These are phyloP conservation scores for Dolomedes plantarius DNA, from an alignment of 2,888 invertebrate species.

Conservation along the genomic window DNA sequence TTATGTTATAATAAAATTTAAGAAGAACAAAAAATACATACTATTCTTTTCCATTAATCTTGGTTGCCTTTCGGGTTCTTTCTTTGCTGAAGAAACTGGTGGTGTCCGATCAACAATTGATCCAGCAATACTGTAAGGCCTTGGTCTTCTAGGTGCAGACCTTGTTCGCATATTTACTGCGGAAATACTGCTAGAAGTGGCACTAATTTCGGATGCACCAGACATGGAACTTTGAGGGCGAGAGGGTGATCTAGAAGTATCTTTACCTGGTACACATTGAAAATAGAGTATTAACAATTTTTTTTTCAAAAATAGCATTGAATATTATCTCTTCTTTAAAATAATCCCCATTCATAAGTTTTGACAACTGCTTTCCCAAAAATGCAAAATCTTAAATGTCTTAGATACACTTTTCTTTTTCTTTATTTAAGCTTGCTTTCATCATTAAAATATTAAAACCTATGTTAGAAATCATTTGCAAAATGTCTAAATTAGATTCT, in stretches of 20 bases:
- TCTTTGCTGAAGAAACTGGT: conserved; percentile 15
- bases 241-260: conserved; percentile 80
- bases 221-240: conserved; percentile 92
- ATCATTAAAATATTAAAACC: no score
- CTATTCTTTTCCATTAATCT: conserved; percentile 67
- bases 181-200: conserved; percentile 77
- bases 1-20: no score
- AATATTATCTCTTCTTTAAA: no score
- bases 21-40: conserved; percentile 3
- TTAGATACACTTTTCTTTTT: no score
- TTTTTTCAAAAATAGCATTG: no score
- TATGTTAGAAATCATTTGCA: no score
- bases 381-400: no score
- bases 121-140: conserved; percentile 89
- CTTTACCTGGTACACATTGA: conserved; percentile 77
- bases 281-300: no score
- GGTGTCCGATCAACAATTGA: conserved; percentile 79
- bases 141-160: conserved; percentile 77
- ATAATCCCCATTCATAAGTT: no score
- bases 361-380: no score
- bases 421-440: no score
- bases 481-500: no score
- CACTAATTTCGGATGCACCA: conserved; percentile 82
- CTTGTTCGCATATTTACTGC: conserved; percentile 78
- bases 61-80: conserved; percentile 55